phyloP scores from a whole-genome alignment of 2,113 vertebrate genomes.

The Tachycineta bicolor region DNA sequence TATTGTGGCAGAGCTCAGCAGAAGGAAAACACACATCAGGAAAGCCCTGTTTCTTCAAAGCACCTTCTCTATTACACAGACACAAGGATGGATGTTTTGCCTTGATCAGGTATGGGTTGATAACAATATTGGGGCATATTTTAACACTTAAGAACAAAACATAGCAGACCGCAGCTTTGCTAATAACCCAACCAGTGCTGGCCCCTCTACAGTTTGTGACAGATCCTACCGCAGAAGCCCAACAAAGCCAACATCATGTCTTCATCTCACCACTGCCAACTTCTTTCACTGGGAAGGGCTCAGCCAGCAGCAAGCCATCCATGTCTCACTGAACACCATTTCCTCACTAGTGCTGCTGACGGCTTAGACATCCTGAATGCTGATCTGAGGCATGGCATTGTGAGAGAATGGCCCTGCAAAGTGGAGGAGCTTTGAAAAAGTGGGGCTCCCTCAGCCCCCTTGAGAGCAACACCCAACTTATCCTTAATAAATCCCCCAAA shows the following conservation, averaged over 20 bases:
- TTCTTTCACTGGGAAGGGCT: background rate
- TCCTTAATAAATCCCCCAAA: background rate
- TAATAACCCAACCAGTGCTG: background rate
- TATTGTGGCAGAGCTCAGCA: background rate
- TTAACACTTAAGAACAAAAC: background rate
- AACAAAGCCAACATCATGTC: background rate
- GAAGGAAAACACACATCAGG: background rate
- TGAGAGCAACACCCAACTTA: background rate
- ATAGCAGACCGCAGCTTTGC: background rate
- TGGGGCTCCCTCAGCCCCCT: background rate
- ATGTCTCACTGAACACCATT: background rate
- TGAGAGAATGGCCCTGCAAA: background rate
- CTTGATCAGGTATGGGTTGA: background rate
- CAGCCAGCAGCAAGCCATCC: background rate
- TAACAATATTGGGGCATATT: background rate
- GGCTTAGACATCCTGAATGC: background rate
- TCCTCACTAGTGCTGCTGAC: background rate
- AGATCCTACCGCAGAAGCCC: background rate
- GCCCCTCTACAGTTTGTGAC: background rate
- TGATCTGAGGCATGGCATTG: background rate
- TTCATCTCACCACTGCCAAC: background rate
- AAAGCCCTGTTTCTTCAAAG: background rate
- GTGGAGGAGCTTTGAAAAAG: background rate
- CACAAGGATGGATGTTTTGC: background rate
- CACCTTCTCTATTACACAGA: background rate